A percentile compares a stretch with the other conserved stretches of the same genome.
Conservation (phyloP, 2,797 vertebrate species). For the Rhodeus uyekii region DNA sequence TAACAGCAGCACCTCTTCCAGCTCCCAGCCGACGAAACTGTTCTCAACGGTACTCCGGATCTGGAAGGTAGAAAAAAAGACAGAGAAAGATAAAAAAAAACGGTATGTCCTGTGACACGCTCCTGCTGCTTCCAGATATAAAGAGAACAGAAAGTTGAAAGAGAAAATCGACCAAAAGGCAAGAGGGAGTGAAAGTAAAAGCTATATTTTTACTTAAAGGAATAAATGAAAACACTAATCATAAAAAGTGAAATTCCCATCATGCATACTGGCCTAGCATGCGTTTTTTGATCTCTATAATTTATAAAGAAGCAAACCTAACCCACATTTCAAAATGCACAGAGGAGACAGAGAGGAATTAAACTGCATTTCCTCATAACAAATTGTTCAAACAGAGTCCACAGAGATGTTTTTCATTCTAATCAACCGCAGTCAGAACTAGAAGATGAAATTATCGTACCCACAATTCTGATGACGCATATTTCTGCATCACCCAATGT, state of each 20-base stretch:
- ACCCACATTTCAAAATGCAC: slow-evolving; percentile 5
- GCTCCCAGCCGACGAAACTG: slow-evolving; percentile 98
- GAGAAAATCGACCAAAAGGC: background rate
- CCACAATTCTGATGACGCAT: slow-evolving; percentile 12
- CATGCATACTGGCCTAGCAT: background rate
- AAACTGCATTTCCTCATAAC: slow-evolving; percentile 28
- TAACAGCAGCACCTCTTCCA: slow-evolving; percentile 93
- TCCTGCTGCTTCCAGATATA: slow-evolving; percentile 54
- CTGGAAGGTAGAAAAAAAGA: slow-evolving; percentile 55
- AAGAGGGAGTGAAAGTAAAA: background rate
- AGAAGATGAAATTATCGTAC: slow-evolving; percentile 16
- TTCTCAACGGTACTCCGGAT: slow-evolving; percentile 96
- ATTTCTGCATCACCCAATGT: background rate
- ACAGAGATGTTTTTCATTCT: slow-evolving; percentile 15
- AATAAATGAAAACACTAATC: background rate
- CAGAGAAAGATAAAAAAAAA: slow-evolving; percentile 54
- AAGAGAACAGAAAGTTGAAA: slow-evolving; percentile 36
- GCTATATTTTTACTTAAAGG: slow-evolving; percentile 1
- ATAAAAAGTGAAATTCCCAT: background rate
- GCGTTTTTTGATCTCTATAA: background rate
- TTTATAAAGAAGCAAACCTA: slow-evolving; percentile 10
- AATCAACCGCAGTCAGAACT: background rate
- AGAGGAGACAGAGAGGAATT: slow-evolving; percentile 6
- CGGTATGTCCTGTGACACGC: slow-evolving; percentile 57
- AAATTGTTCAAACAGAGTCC: slow-evolving; percentile 18